A percentile compares a stretch with the other conserved stretches of the same genome.
Conservation (phyloP, 2,888 invertebrate species). For the Drosophila histrio region DNA sequence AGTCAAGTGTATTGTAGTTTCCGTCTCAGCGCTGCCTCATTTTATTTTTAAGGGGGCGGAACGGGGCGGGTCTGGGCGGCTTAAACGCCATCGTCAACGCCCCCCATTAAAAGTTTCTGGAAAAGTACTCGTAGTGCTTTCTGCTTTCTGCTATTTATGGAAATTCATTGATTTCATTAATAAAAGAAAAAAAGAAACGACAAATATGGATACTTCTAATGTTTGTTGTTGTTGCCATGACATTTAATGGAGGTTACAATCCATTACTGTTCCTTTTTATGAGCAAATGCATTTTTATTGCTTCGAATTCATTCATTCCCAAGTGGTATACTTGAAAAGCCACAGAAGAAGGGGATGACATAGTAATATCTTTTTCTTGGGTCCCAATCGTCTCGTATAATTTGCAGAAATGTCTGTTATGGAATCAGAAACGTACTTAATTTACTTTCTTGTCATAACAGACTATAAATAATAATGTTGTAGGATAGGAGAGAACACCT, state of each 20-base stretch:
- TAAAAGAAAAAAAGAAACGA: background rate
- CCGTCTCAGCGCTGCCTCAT: background rate
- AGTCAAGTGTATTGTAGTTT: slow-evolving; percentile 25
- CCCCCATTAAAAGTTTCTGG: slow-evolving; percentile 9
- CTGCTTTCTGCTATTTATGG: slow-evolving; percentile 36
- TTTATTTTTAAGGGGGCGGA: background rate
- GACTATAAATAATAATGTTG: background rate
- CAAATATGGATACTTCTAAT: background rate
- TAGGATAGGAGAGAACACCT: background rate
- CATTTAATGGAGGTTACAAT: slow-evolving; percentile 26
- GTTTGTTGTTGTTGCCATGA: slow-evolving; percentile 40
- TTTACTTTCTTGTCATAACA: slow-evolving; percentile 2
- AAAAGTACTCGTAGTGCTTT: slow-evolving; percentile 17
- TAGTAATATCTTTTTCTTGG: background rate
- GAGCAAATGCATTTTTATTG: slow-evolving; percentile 35
- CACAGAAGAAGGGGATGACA: background rate
- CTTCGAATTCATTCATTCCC: slow-evolving; percentile 9
- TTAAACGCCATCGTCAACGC: background rate
- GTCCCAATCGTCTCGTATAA: background rate
- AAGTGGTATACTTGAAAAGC: background rate
- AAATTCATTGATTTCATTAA: slow-evolving; percentile 55
- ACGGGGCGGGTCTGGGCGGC: background rate
- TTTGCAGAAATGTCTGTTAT: background rate
- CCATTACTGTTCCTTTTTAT: slow-evolving; percentile 31
- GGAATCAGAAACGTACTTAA: background rate